These are phyloP conservation scores for Drosophila quadrilineata DNA, from an alignment of 1,140 invertebrate genomes.

Conservation along the genomic window DNA sequence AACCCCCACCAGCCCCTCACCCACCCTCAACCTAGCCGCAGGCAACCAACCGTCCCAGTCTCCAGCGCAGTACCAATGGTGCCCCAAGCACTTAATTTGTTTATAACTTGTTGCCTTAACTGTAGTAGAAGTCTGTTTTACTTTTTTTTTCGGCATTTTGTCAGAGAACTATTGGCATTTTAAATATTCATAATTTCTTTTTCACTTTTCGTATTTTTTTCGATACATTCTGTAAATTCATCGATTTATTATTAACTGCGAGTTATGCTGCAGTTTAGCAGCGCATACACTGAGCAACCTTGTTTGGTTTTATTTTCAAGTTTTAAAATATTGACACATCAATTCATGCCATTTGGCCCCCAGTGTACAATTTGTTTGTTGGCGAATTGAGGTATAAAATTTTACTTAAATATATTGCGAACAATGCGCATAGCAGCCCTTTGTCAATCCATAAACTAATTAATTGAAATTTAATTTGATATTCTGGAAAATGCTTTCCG, in stretches of 20 bases:
- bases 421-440: neutral
- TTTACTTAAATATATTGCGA: constrained; percentile 34
- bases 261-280: no score
- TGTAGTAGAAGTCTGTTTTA: no score
- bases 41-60: no score
- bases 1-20: neutral
- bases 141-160: constrained; percentile 6
- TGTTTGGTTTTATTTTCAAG: constrained; percentile 1
- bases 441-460: constrained; percentile 39
- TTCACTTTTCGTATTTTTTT: no score
- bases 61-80: neutral
- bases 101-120: constrained; percentile 1
- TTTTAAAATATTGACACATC: constrained; percentile 19
- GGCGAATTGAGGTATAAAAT: no score
- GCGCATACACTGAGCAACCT: no score
- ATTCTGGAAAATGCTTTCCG: constrained; percentile 8
- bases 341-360: neutral
- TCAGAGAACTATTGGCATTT: constrained; percentile 11
- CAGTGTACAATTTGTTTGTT: no score
- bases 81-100: constrained; percentile 13
- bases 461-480: constrained; percentile 45
- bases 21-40: neutral
- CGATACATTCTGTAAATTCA: constrained; percentile 22
- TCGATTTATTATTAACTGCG: neutral
- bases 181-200: constrained; percentile 37